Percentiles rank a stretch among this genome's conserved stretches.
Evolutionary conservation across 2,113 vertebrate genomes (phyloP).

Genomic region (Datnioides undecimradiatus): DNA sequence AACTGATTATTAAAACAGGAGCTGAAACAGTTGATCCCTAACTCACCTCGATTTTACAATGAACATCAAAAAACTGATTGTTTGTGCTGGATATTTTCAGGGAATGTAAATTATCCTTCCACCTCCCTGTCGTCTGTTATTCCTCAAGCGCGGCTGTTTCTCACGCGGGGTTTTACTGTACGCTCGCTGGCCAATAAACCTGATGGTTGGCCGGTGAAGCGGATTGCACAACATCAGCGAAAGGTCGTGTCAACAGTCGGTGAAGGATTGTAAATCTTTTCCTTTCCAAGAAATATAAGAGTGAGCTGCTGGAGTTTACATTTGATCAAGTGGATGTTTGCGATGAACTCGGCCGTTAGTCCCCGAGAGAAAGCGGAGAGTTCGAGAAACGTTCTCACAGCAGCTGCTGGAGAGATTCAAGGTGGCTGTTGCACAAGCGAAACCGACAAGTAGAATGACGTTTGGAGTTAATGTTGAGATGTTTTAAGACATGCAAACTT

Average conservation of each 20-base stretch:
- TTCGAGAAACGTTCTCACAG: slow-evolving; percentile 32
- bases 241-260: slow-evolving; percentile 57
- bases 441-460: neutral
- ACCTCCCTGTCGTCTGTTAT: slow-evolving; percentile 13
- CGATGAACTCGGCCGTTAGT: slow-evolving; percentile 27
- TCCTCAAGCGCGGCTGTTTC: slow-evolving; percentile 25
- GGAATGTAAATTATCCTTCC: slow-evolving; percentile 27
- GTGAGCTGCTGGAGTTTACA: slow-evolving; percentile 55
- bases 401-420: no score
- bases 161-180: slow-evolving; percentile 25
- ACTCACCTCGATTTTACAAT: neutral
- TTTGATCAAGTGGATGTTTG: slow-evolving; percentile 60
- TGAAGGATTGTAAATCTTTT: slow-evolving; percentile 51
- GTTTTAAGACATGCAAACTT: no score
- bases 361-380: slow-evolving; percentile 21
- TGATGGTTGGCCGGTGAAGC: slow-evolving; percentile 3
- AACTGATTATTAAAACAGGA: neutral
- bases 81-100: slow-evolving; percentile 1
- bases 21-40: neutral
- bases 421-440: no score
- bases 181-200: slow-evolving; percentile 23
- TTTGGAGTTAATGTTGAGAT: neutral
- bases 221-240: slow-evolving; percentile 40
- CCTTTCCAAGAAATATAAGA: slow-evolving; percentile 58
- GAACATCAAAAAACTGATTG: neutral